A percentile compares a stretch with the other conserved stretches of the same genome.
These are phyloP conservation scores for Erynnis tages DNA, from an alignment of 2,888 invertebrate species.

Conservation along the genomic window DNA sequence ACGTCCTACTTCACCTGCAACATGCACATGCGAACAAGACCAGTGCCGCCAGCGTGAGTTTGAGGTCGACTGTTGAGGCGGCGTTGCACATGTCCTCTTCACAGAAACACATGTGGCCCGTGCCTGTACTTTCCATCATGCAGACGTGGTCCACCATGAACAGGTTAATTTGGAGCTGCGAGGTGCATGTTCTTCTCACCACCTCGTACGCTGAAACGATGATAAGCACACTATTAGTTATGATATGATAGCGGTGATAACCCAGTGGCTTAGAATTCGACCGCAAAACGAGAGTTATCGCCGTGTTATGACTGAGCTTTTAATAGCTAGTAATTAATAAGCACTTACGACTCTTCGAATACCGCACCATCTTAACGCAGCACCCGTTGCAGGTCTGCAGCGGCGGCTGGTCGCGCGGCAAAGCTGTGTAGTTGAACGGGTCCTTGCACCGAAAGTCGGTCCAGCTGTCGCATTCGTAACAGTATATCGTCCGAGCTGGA, in stretches of 20 bases:
- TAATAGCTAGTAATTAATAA: too few relatives aligned
- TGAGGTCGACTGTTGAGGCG: conserved; percentile 49
- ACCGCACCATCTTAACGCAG: conserved; percentile 97
- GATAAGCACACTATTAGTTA: conserved; percentile 21
- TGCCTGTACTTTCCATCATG: conserved; percentile 99
- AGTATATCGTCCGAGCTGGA: conserved; percentile 93
- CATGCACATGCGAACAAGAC: conserved; percentile 72
- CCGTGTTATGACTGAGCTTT: too few relatives aligned
- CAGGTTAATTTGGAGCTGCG: conserved; percentile 96
- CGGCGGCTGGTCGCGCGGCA: conserved; percentile 93
- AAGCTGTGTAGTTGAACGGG: conserved; percentile 95
- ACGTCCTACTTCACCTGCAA: conserved; percentile 69
- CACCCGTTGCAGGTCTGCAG: conserved; percentile 95
- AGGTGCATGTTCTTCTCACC: conserved; percentile 94
- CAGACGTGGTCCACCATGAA: conserved; percentile 99
- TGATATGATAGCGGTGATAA: too few relatives aligned
- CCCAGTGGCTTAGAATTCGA: too few relatives aligned
- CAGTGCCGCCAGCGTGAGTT: conserved; percentile 53
- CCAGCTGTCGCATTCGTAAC: conserved; percentile 97
- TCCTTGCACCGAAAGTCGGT: conserved; percentile 94
- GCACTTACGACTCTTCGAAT: conserved; percentile 94
- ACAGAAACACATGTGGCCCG: conserved; percentile 99
- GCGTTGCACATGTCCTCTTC: conserved; percentile 97
- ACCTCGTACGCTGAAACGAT: conserved; percentile 91
- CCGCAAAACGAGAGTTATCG: too few relatives aligned